Evolutionary conservation across 2,113 vertebrate genomes (phyloP).

Genomic region (Cryptoleucopteryx plumbea): DNA sequence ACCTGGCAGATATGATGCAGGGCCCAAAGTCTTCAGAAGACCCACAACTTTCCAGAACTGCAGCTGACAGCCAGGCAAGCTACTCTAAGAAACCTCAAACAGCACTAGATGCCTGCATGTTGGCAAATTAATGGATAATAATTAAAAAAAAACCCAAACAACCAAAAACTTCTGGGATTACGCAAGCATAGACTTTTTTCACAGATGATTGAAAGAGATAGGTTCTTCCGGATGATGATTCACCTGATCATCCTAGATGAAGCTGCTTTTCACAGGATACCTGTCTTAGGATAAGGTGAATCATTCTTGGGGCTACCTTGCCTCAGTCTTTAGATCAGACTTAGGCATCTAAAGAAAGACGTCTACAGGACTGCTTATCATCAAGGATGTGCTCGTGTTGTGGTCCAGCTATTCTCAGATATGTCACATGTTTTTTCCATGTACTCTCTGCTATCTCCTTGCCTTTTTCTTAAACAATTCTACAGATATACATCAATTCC

Average conservation of each 20-base stretch:
- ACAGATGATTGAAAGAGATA: neutral
- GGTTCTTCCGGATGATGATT: neutral
- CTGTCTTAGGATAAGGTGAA: neutral
- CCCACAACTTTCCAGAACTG: neutral
- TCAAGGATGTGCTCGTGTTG: neutral
- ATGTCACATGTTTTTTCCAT: neutral
- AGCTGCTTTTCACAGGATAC: neutral
- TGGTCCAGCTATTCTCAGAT: neutral
- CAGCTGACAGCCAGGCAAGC: neutral
- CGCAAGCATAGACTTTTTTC: neutral
- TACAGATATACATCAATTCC: neutral
- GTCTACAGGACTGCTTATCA: neutral
- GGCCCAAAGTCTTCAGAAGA: neutral
- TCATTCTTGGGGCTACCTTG: neutral
- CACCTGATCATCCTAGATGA: neutral
- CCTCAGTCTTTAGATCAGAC: neutral
- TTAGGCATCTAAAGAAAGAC: neutral
- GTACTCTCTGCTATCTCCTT: neutral
- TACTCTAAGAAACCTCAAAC: neutral
- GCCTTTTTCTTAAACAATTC: neutral
- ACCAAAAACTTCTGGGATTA: neutral
- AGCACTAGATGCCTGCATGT: neutral
- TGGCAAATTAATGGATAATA: neutral
- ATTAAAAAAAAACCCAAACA: neutral
- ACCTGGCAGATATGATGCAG: neutral